Percentiles rank a stretch among this genome's conserved stretches.
These are phyloP conservation scores for Spilarctia lutea DNA, from an alignment of 2,888 invertebrate genomes.

Conservation along the genomic window DNA sequence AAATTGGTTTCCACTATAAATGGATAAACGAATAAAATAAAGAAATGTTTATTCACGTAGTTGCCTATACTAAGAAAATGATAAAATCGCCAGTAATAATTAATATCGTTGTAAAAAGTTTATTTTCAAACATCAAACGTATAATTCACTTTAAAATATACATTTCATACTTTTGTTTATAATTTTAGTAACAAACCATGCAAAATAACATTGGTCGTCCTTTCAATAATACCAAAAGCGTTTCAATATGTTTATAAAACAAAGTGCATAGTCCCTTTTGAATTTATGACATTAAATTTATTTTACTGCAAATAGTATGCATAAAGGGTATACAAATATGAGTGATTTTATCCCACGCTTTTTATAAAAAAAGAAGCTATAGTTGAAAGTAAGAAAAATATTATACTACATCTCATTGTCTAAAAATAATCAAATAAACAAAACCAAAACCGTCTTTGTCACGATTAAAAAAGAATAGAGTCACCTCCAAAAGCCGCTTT, in stretches of 20 bases:
- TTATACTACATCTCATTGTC: neutral
- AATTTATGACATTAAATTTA: conserved; percentile 12
- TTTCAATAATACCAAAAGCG: conserved; percentile 8
- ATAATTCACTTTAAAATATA: neutral
- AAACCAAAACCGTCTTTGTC: conserved; percentile 68
- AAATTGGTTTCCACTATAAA: conserved; percentile 47
- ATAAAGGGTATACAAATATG: neutral
- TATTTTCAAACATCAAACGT: neutral
- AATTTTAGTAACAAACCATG: conserved; percentile 9
- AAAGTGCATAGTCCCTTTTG: neutral
- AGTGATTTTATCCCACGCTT: no score
- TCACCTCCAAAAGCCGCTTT: conserved; percentile 71
- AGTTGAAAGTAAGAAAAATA: neutral
- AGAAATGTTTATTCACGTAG: conserved; percentile 3
- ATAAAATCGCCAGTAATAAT: neutral
- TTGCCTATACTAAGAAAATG: neutral
- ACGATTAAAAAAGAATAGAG: conserved; percentile 62
- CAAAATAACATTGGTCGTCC: conserved; percentile 3
- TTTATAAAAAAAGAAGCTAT: neutral
- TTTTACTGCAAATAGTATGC: conserved; percentile 6
- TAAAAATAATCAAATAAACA: conserved; percentile 23
- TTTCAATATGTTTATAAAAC: conserved; percentile 12
- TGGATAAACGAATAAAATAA: conserved; percentile 42
- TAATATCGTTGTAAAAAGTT: neutral
- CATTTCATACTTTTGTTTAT: conserved; percentile 8